Base-by-base conservation (phyloP, 2,113 vertebrate species). In the Colius striatus region DNA sequence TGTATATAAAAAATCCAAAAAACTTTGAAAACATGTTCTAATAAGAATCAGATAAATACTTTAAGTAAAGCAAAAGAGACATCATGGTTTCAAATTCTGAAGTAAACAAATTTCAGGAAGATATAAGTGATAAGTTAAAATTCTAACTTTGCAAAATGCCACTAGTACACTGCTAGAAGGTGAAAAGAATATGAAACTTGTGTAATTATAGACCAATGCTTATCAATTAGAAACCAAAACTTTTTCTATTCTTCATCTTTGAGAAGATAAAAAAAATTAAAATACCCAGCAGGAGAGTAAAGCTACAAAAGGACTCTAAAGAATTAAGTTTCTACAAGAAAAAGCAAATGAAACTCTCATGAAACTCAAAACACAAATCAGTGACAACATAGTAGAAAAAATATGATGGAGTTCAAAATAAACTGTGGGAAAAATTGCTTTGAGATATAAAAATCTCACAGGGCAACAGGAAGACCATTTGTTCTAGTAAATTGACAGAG, bases 361-460 rank as follows among this genome's bases (percentile, higher is more conserved):
- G 48, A 77, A 94, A 90, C 4, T 55, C 91, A 57, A 95, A 92
- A 93, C 16, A 43, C 83, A 94, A 92, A 89, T 90, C 61, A 78
- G 61, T 85, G 80, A 79, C 73, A 90, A 78, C 26, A 51, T 29
- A 80, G 75, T 48, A 67, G 71, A 92, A 88, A 87, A 91, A 91
- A n/a, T 84, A 86, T 51, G 71, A 85, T 13, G 66, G 55, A 86
- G 65, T 89, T 77, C 67, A 93, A 85, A 95, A 89, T 77, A 96
- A 96, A 92, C 87, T 1, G 26, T 63, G 76, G 87, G 72, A 92
- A 63, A 95, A 95, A 96, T 94, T 95, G 77, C 89, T 96, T 89
- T 90, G 87, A 87, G 85, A 38, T 90, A 75, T 34, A 83, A 84
- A 94, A 96, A 78, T 87, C 85, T 94, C 94, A 72, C 45, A 90